These are phyloP conservation scores for Mesorhabditis sp. DNA, from an alignment of 2,888 invertebrate genomes.

Conservation along the genomic window DNA sequence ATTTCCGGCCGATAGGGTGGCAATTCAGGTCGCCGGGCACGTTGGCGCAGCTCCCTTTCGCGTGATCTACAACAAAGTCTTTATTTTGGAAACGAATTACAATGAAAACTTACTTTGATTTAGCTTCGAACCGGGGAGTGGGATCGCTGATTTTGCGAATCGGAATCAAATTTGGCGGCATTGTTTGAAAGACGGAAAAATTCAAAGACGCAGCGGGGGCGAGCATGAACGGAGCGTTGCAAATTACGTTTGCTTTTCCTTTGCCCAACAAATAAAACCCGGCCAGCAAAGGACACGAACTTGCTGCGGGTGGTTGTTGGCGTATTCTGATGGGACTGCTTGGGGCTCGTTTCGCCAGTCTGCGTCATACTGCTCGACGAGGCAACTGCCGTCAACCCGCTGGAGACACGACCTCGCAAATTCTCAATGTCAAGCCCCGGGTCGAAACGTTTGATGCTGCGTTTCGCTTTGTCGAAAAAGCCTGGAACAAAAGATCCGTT, in stretches of 20 bases:
- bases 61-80: not conserved
- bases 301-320: slow-evolving; percentile 14
- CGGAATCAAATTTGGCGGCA: slow-evolving; percentile 19
- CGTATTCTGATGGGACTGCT: slow-evolving; percentile 15
- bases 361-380: slow-evolving; percentile 16
- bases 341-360: slow-evolving; percentile 19
- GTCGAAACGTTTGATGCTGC: slow-evolving; percentile 58
- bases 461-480: slow-evolving; percentile 77
- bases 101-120: no score
- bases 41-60: not conserved
- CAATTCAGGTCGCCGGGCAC: not conserved
- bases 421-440: slow-evolving; percentile 27
- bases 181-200: slow-evolving; percentile 9
- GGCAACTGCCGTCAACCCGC: slow-evolving; percentile 5
- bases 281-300: not conserved
- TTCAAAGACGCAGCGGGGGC: not conserved
- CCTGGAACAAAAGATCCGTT: slow-evolving; percentile 46
- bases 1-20: slow-evolving; percentile 12
- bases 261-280: not conserved
- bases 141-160: slow-evolving; percentile 9
- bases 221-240: not conserved
- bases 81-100: not conserved
- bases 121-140: no score
- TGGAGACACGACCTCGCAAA: slow-evolving; percentile 19
- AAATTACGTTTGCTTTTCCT: not conserved